phyloP scores from a whole-genome alignment of 2,113 vertebrate genomes.

The Cygnus buccinator region DNA sequence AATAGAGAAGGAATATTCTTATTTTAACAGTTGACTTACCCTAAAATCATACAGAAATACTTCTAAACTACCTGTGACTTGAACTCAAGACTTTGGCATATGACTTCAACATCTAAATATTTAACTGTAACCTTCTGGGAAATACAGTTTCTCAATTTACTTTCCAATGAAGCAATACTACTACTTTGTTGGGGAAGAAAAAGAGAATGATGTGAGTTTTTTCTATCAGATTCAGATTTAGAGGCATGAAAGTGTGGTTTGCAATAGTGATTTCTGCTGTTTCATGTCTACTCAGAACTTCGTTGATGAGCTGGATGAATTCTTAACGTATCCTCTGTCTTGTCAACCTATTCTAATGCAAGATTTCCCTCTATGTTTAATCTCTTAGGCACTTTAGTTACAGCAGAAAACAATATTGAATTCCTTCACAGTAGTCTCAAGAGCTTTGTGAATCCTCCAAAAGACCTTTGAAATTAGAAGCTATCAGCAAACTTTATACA shows the following conservation, averaged over 20 bases:
- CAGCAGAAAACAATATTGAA: background rate
- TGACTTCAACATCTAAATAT: background rate
- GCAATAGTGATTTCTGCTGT: background rate
- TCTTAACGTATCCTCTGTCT: background rate
- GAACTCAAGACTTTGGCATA: background rate
- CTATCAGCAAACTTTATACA: background rate
- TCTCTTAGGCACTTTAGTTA: background rate
- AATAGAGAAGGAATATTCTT: background rate
- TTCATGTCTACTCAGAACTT: background rate
- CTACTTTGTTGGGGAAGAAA: background rate
- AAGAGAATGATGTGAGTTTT: background rate
- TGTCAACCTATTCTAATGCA: background rate
- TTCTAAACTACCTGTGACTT: background rate
- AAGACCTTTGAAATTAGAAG: slow-evolving; percentile 46
- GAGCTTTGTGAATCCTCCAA: slow-evolving; percentile 15
- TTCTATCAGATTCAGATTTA: background rate
- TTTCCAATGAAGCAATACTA: background rate
- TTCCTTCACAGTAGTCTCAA: background rate
- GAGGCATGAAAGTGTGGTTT: background rate
- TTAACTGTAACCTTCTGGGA: background rate
- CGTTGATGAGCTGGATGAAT: background rate
- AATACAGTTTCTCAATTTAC: background rate
- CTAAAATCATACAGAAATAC: background rate
- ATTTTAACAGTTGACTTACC: background rate
- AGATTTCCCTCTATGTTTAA: background rate